phyloP scores from a whole-genome alignment of 1,140 invertebrate genomes.

The Oscheius sp. region DNA sequence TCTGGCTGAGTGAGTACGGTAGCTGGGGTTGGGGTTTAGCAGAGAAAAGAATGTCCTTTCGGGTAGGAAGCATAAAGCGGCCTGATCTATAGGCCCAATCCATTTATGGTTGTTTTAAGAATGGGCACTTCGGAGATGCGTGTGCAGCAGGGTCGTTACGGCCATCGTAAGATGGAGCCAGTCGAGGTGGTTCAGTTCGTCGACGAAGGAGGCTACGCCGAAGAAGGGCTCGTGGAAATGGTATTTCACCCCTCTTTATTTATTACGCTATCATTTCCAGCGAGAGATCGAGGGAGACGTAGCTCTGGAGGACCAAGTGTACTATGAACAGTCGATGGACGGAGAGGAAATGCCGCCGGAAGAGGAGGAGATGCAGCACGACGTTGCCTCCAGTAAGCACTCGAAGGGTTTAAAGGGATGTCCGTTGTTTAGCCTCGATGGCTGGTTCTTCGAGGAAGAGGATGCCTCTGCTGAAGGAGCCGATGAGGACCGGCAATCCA shows the following conservation, averaged over 20 bases:
- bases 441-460: not conserved
- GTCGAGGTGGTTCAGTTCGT: not conserved
- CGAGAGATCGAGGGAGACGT: too few species aligned
- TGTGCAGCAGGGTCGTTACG: too few species aligned
- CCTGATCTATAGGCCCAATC: too few species aligned
- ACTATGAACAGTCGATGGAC: not conserved
- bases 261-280: too few species aligned
- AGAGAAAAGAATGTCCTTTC: too few species aligned
- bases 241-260: too few species aligned
- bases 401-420: not conserved
- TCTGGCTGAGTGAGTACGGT: too few species aligned
- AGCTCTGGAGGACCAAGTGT: not conserved
- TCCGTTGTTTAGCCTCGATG: not conserved
- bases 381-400: too few species aligned
- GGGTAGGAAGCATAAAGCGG: too few species aligned
- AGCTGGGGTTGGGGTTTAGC: too few species aligned
- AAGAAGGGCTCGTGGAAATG: not conserved
- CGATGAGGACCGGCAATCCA: not conserved
- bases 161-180: not conserved
- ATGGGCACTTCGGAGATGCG: too few species aligned
- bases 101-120: too few species aligned
- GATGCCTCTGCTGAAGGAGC: slow-evolving; percentile 7
- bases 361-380: not conserved
- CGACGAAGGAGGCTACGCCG: not conserved
- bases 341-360: not conserved